Conservation (phyloP, 2,797 vertebrate genomes). For the Peromyscus attwateri region DNA sequence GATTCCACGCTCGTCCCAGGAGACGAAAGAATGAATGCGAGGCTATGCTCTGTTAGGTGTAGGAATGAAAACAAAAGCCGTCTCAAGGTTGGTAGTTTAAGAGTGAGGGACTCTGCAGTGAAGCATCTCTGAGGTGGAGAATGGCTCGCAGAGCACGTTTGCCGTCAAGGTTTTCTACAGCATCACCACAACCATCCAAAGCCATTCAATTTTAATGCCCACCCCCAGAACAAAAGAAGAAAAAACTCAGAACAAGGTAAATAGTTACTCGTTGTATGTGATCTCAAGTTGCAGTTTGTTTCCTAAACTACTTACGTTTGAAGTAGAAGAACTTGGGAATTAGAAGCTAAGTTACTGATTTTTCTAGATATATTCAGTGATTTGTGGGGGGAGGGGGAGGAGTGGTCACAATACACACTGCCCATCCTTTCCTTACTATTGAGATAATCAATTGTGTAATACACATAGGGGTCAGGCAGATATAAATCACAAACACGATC, state of each 20-base stretch:
- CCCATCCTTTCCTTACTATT: neutral
- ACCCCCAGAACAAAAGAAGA: neutral
- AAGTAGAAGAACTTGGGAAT: neutral
- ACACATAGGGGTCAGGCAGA: neutral
- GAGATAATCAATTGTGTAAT: neutral
- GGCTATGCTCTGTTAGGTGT: conserved; percentile 65
- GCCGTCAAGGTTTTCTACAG: conserved; percentile 5
- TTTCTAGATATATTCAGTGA: neutral
- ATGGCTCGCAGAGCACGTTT: neutral
- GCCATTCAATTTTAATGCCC: conserved; percentile 22
- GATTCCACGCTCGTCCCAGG: conserved; percentile 15
- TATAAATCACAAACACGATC: neutral
- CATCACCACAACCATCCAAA: neutral
- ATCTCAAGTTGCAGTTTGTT: conserved; percentile 41
- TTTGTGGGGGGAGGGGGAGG: neutral
- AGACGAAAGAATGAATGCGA: conserved; percentile 41
- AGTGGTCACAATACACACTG: neutral
- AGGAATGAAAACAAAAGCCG: conserved; percentile 74
- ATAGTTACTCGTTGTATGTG: conserved; percentile 12
- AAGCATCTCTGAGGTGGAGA: neutral
- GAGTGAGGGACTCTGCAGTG: neutral
- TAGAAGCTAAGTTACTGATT: conserved; percentile 5
- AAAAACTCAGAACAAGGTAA: conserved; percentile 38
- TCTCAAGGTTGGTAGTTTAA: conserved; percentile 67
- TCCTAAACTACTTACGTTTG: neutral